Percentiles rank a stretch among this genome's conserved stretches.
These are phyloP conservation scores for Torymus auratus DNA, from an alignment of 2,888 invertebrate species.

Conservation along the genomic window DNA sequence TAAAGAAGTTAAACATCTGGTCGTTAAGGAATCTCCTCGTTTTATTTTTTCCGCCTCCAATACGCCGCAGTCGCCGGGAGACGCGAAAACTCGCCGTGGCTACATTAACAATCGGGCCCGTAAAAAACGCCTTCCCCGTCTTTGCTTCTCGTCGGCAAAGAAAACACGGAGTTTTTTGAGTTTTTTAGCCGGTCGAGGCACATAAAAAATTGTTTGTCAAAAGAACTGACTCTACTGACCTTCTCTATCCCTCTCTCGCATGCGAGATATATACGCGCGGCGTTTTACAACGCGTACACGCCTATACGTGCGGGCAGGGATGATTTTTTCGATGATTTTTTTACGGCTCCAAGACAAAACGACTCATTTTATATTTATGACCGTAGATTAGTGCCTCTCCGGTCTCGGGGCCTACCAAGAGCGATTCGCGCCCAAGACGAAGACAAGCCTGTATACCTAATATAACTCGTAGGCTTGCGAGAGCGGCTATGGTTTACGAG, in stretches of 20 bases:
- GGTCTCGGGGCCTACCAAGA: neutral
- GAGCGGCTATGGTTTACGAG: slow-evolving; percentile 44
- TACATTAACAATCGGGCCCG: neutral
- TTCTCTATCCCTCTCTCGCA: neutral
- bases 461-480: neutral
- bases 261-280: neutral
- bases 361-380: slow-evolving; percentile 69
- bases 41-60: slow-evolving; percentile 5
- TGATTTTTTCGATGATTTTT: slow-evolving; percentile 61
- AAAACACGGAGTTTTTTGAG: slow-evolving; percentile 1
- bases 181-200: neutral
- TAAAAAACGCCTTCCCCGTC: neutral
- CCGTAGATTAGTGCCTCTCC: slow-evolving; percentile 65
- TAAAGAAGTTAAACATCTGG: neutral
- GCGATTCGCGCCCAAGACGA: neutral
- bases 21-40: neutral
- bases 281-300: slow-evolving; percentile 21
- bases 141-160: neutral
- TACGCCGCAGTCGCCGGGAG: no score
- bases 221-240: slow-evolving; percentile 14
- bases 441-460: neutral
- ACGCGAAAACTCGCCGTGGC: neutral
- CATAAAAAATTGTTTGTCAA: slow-evolving; percentile 20
- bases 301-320: slow-evolving; percentile 3
- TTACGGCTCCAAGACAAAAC: slow-evolving; percentile 67